Evolutionary conservation across 2,797 vertebrate species (phyloP), one percentile per base, ranked within the genome.

Genomic region (Harpagifer antarcticus): DNA sequence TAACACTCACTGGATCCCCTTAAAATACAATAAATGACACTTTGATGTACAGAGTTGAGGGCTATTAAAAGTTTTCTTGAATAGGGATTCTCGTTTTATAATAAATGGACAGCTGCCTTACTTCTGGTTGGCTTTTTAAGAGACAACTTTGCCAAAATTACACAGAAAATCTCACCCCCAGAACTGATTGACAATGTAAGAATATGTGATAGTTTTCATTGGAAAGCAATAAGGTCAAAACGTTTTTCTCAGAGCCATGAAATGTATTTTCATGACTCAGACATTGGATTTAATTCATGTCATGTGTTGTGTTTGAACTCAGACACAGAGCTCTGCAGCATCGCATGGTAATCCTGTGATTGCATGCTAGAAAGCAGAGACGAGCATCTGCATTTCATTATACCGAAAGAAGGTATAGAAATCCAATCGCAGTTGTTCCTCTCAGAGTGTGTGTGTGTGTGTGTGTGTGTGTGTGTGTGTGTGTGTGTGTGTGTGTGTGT

Each of bases 31-130:
- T 40, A 54, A 72, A 73, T 75, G 17, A 66, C 72, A 68, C 85
- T 87, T 85, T 86, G 61, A 88, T 84, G 79, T 67, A 15, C 31
- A 50, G 50, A 70, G 70, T 78, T 75, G 63, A 17, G 9, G 72
- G 78, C 61, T 69, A 33, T 72, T 85, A 83, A 83, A 55, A 72
- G 52, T 67, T 62, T 70, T 48, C 68, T 78, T 40, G 62, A 55
- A 54, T 23, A 45, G 74, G 12, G 33, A 75, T 84, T 81, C 62
- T 64, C 33, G 31, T 83, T 86, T 75, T 65, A 66, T 61, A 55
- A 62, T 37, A 65, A 78, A 52, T 62, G 71, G 75, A 67, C 69
- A 76, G 55, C 37, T 42, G 54, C 42, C 23, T 61, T 17, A 27
- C 31, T 27, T 61, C 45, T 27, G 15, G 40, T 17, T 37, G 52